Base-by-base conservation (phyloP, 2,888 invertebrate genomes). In the Caenorhabditis sp. region DNA sequence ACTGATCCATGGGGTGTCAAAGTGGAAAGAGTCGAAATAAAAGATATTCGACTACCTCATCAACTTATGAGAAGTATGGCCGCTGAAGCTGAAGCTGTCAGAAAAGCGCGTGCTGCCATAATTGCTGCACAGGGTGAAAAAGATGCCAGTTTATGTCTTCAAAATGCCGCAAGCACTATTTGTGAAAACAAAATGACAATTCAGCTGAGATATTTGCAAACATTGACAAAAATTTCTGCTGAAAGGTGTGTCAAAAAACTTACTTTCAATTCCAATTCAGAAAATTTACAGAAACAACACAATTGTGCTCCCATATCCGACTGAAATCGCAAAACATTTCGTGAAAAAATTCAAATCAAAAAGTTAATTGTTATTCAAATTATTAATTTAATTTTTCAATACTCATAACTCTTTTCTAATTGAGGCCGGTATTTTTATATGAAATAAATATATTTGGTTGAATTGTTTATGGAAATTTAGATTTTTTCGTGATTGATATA, bases 121-220 rank as follows among this genome's bases (percentile, higher is more conserved):
- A 84, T 86, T 8, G 85, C 85, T 0, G 85, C 86, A 5, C 83
- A 86, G 63, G 86, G 86, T 59, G 86, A 86, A 60, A 78, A 78
- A 57, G 78, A 80, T 31, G 86, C 86, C 1, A 83, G 83, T 78
- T 75, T 65, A 14, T 73, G 72, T 23, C 77, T 97, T 31, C 92
- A 95, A 68, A 96, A 96, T 87, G 97, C 97, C 14, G 95, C 96
- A 7, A 95, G 96, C 88, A 93, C 96, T 59, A 95, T 97, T 85
- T 93, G 93, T 0, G 93, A 94, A 87, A 95, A 95, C 63, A 95
- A 95, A 14, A 94, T 95, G 17, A 95, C 97, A n/a, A 90, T 97
- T 31, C 95, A 96, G 89, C 91, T 96, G 38, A 92, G 96, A 77
- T 96, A 96, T 88, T 90, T 94, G 53, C 86, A 85, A 68, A 87